A percentile compares a stretch with the other conserved stretches of the same genome.
Conservation (phyloP, 2,797 vertebrate species). For the Darevskia mixta region DNA sequence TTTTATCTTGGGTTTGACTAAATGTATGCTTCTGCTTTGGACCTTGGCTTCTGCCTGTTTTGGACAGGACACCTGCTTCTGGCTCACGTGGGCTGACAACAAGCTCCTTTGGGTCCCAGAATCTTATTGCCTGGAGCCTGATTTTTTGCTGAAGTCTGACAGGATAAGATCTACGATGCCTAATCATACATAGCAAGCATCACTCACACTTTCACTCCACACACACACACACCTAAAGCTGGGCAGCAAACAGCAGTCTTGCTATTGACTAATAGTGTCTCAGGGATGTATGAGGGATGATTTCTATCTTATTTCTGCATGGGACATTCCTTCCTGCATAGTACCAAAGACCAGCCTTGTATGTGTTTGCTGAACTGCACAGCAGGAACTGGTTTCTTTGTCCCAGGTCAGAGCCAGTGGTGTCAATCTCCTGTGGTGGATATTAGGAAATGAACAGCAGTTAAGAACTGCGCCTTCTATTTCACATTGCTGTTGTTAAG, state of each 20-base stretch:
- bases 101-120: no score
- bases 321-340: not conserved
- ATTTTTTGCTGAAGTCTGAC: no score
- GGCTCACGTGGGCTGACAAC: no score
- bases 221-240: slow-evolving; percentile 40
- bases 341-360: not conserved
- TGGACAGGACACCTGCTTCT: no score
- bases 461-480: not conserved
- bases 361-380: not conserved
- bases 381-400: not conserved
- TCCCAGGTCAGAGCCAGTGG: not conserved
- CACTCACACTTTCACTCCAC: not conserved
- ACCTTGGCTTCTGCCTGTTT: no score
- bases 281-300: slow-evolving; percentile 56
- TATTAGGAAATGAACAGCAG: not conserved
- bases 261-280: slow-evolving; percentile 60
- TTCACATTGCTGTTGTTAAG: not conserved
- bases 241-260: slow-evolving; percentile 44
- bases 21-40: no score
- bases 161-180: no score
- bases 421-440: not conserved
- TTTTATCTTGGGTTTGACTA: no score
- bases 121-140: no score
- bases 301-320: not conserved
- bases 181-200: no score